Conservation (phyloP, 2,888 invertebrate species). For the Tachina lurida region DNA sequence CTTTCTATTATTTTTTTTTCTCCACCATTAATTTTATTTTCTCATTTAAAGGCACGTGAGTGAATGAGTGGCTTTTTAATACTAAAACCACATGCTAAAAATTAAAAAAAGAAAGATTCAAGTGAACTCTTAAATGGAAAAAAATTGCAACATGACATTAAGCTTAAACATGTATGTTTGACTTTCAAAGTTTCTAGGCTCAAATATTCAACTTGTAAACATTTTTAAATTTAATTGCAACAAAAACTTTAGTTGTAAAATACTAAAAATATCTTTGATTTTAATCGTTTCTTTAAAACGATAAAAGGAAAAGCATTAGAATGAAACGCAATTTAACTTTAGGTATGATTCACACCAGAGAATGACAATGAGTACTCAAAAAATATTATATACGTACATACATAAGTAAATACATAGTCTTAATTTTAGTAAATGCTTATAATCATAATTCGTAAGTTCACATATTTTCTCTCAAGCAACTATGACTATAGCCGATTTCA, state of each 20-base stretch:
- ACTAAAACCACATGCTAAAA: conserved; percentile 47
- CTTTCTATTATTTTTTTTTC: conserved; percentile 1
- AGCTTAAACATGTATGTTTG: conserved; percentile 41
- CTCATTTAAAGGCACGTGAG: conserved; percentile 59
- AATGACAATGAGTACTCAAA: not conserved
- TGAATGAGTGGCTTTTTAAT: conserved; percentile 34
- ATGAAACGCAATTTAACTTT: conserved; percentile 34
- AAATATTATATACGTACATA: no score
- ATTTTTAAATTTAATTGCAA: not conserved
- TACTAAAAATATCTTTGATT: not conserved
- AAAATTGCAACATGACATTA: conserved; percentile 57
- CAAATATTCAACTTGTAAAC: not conserved
- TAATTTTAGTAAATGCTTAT: no score
- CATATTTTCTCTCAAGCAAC: no score
- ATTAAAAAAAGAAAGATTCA: conserved; percentile 31
- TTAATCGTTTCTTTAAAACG: conserved; percentile 14
- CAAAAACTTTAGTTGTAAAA: not conserved
- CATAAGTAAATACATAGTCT: no score
- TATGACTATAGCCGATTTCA: no score
- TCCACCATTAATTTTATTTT: conserved; percentile 37
- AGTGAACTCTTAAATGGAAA: conserved; percentile 47
- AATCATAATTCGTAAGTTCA: no score
- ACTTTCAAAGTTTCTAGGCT: conserved; percentile 25
- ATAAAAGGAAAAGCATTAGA: not conserved
- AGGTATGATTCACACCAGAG: not conserved